Conservation (phyloP, 2,797 vertebrate genomes). For the Enteromius paludinosus region DNA sequence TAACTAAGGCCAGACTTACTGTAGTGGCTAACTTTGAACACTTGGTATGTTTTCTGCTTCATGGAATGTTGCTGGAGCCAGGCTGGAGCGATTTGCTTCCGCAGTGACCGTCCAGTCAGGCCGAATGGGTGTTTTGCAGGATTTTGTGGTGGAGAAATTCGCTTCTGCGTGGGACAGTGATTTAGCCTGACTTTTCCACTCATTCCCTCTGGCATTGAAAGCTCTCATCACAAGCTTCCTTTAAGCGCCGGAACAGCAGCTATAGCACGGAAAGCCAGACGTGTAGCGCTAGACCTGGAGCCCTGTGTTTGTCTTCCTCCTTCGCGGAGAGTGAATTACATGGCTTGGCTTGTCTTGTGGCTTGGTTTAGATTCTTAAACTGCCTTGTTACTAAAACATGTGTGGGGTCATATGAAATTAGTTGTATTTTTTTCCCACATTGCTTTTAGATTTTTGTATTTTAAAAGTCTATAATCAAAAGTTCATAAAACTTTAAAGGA, state of each 20-base stretch:
- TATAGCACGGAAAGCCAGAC: slow-evolving; percentile 40
- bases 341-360: slow-evolving; percentile 25
- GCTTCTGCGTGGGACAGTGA: slow-evolving; percentile 42
- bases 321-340: slow-evolving; percentile 31
- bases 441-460: not conserved
- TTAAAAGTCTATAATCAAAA: not conserved
- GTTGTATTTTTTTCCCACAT: not conserved
- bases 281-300: slow-evolving; percentile 26
- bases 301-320: slow-evolving; percentile 32
- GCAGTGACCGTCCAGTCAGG: slow-evolving; percentile 38
- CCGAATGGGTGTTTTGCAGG: slow-evolving; percentile 46
- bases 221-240: slow-evolving; percentile 53
- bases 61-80: slow-evolving; percentile 37
- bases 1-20: slow-evolving; percentile 36
- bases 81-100: slow-evolving; percentile 27
- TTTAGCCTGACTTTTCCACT: slow-evolving; percentile 46
- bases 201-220: slow-evolving; percentile 50
- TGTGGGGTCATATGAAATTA: not conserved
- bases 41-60: slow-evolving; percentile 26
- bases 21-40: slow-evolving; percentile 39
- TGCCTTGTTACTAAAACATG: not conserved
- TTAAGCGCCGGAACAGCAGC: slow-evolving; percentile 30
- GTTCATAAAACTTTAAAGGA: too few relatives aligned
- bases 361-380: slow-evolving; percentile 8
- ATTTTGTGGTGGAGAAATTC: slow-evolving; percentile 53